Evolutionary conservation across 2,797 vertebrate genomes (phyloP).

Genomic region (Mustela erminea): DNA sequence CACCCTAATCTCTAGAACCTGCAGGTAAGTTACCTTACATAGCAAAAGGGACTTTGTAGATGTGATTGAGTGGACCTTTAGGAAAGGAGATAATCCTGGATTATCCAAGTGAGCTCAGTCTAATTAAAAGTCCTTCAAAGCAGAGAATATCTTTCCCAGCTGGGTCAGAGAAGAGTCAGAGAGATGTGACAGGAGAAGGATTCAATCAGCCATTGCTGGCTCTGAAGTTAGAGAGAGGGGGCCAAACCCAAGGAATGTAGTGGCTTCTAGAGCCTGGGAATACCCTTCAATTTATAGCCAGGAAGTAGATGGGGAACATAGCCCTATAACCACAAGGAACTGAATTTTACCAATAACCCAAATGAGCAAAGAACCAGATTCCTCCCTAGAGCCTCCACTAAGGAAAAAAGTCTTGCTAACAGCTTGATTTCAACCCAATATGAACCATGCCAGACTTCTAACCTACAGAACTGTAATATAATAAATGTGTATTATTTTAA

Average conservation of each 20-base stretch:
- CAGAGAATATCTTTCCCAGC: neutral
- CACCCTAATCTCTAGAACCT: neutral
- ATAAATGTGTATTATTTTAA: neutral
- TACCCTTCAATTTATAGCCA: neutral
- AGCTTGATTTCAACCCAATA: neutral
- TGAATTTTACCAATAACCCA: neutral
- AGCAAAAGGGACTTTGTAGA: neutral
- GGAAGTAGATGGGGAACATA: neutral
- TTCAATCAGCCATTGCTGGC: neutral
- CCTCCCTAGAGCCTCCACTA: neutral
- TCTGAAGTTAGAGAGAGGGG: neutral
- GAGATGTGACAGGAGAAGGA: neutral
- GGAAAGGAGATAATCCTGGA: neutral
- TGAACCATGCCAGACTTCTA: neutral
- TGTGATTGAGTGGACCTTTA: neutral
- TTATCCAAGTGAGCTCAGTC: neutral
- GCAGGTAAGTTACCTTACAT: too few relatives aligned
- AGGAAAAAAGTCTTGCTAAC: neutral
- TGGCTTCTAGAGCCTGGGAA: neutral
- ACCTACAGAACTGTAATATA: neutral
- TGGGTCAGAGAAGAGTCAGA: neutral
- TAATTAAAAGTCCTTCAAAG: neutral
- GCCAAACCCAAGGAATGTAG: neutral
- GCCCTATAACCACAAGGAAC: neutral
- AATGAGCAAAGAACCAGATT: neutral